A percentile compares a stretch with the other conserved stretches of the same genome.
These are phyloP conservation scores for Chelidonichthys spinosus DNA, from an alignment of 2,797 vertebrate species.

Conservation along the genomic window DNA sequence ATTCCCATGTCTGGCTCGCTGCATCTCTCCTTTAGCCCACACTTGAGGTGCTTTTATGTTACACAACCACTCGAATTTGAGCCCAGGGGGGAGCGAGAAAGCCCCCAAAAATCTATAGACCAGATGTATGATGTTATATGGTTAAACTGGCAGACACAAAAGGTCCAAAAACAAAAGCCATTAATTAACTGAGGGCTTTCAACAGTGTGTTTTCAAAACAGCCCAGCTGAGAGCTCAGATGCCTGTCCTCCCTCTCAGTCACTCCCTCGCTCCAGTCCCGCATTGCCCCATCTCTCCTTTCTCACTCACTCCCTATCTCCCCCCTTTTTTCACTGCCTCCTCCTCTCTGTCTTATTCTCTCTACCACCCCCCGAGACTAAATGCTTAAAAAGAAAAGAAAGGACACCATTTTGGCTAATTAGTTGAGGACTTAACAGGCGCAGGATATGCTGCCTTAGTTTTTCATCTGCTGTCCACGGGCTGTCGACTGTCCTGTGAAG, in stretches of 20 bases:
- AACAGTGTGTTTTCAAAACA: constrained; percentile 99
- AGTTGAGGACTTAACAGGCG: constrained; percentile 92
- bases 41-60: constrained; percentile 93
- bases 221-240: constrained; percentile 94
- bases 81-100: constrained; percentile 92
- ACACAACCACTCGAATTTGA: constrained; percentile 90
- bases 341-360: constrained; percentile 67
- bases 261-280: constrained; percentile 72
- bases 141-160: constrained; percentile 99
- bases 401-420: constrained; percentile 98
- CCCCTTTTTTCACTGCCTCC: constrained; percentile 35
- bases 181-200: constrained; percentile 97
- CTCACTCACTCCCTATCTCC: constrained; percentile 73
- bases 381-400: constrained; percentile 86
- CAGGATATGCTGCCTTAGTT: constrained; percentile 87
- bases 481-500: constrained; percentile 85
- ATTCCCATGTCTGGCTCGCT: constrained; percentile 77
- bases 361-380: constrained; percentile 88
- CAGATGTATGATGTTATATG: constrained; percentile 99
- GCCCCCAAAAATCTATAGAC: constrained; percentile 94
- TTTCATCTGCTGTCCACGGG: constrained; percentile 88
- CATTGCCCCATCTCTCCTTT: constrained; percentile 61
- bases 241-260: constrained; percentile 81
- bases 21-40: constrained; percentile 80
- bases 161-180: constrained; percentile 94